These are phyloP conservation scores for Setipinna tenuifilis DNA, from an alignment of 2,797 vertebrate species.

Conservation along the genomic window DNA sequence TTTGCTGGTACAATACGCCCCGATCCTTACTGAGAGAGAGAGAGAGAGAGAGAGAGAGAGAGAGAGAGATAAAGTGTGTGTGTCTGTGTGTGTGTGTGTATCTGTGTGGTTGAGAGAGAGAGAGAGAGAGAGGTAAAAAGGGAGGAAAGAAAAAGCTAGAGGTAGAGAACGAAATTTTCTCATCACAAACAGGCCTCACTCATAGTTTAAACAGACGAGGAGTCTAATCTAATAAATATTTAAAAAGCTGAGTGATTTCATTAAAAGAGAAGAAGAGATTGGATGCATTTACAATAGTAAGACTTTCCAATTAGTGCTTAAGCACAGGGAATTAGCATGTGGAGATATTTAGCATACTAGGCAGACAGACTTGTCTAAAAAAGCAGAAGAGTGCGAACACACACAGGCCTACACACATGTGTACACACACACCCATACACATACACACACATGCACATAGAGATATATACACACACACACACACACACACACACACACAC, in stretches of 20 bases:
- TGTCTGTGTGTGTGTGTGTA: too few species aligned
- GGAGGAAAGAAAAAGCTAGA: neutral
- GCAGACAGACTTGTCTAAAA: conserved; percentile 42
- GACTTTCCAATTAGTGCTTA: conserved; percentile 53
- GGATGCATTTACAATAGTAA: conserved; percentile 55
- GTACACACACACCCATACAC: neutral
- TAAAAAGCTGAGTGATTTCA: conserved; percentile 46
- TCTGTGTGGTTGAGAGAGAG: too few species aligned
- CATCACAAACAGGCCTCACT: conserved; percentile 39
- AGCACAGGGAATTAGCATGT: conserved; percentile 3
- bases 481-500: neutral
- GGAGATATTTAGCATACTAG: conserved; percentile 60
- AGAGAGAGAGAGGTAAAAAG: too few species aligned
- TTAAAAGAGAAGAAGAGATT: conserved; percentile 37
- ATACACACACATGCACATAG: neutral
- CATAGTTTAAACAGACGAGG: conserved; percentile 32
- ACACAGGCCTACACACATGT: neutral
- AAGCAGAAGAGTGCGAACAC: neutral
- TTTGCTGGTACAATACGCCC: too few species aligned
- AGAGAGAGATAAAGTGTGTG: too few species aligned
- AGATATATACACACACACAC: neutral
- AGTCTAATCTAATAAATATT: conserved; percentile 55
- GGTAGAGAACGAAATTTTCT: neutral
- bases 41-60: too few species aligned
- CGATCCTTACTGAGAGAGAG: too few species aligned